Percentiles rank a stretch among this genome's conserved stretches.
Evolutionary conservation across 1,140 invertebrate species (phyloP).

Genomic region (Mya arenaria): DNA sequence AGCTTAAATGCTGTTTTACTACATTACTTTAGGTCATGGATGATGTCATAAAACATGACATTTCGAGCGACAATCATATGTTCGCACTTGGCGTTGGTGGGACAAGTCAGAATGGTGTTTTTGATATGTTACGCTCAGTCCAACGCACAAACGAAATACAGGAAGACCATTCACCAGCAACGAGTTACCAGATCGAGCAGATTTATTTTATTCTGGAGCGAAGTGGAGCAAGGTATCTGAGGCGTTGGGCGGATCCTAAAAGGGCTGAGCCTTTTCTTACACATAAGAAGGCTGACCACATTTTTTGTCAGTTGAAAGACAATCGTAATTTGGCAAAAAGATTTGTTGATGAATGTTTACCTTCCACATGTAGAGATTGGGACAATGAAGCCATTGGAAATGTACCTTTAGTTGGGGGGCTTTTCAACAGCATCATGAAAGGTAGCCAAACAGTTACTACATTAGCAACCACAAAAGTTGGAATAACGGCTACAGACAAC

Average conservation of each 20-base stretch:
- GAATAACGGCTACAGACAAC: no score
- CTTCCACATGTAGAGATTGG: neutral
- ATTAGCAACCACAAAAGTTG: no score
- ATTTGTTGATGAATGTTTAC: slow-evolving; percentile 17
- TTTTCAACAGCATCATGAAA: no score
- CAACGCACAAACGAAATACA: neutral
- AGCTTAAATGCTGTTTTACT: no score
- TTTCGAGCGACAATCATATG: neutral
- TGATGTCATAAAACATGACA: slow-evolving; percentile 35
- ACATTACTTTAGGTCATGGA: slow-evolving; percentile 28
- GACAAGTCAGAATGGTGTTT: neutral
- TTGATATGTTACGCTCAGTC: slow-evolving; percentile 8
- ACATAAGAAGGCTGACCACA: neutral
- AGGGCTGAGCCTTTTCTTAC: neutral
- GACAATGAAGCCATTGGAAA: no score
- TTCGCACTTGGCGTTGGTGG: slow-evolving; percentile 12
- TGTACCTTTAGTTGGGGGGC: no score
- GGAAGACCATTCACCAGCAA: neutral
- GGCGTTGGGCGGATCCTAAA: neutral
- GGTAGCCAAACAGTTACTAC: no score
- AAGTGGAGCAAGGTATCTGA: neutral
- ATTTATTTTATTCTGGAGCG: slow-evolving; percentile 5
- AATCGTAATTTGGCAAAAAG: neutral
- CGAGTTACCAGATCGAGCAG: neutral
- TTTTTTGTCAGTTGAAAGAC: neutral